Base-by-base conservation (phyloP, 1,140 invertebrate genomes). In the Drosophila ironensis region DNA sequence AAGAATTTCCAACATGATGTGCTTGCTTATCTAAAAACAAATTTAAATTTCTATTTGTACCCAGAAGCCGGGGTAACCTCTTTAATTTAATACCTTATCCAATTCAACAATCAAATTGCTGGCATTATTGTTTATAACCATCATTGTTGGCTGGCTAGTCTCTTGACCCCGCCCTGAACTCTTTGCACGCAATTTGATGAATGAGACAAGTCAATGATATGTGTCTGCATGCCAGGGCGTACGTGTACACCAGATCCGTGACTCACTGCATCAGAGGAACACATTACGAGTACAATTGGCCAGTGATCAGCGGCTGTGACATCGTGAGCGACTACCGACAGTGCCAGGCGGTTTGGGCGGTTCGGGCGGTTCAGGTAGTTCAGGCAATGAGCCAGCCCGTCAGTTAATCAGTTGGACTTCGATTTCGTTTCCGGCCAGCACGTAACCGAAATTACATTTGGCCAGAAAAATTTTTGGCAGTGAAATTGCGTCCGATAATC, bases 401-500 rank as follows among this genome's bases (percentile, higher is more conserved):
- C 22, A 24, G 30, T 42, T 20, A 12, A 19, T 22, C 11, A 30
- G 50, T 8, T 44, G 27, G 44, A 56, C 22, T 37, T 45, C 66
- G 38, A 59, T 76, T 84, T 77, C 61, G 60, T 69, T 84, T 81
- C 77, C 77, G 77, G 78, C 74, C 60, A 56, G 78, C 77, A 81
- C 77, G 77, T 81, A 81, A 84, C 69, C 61, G 68, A 63, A 70
- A 70, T 70, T 70, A 81, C 78, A 64, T 72, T 72, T 71, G 44
- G 52, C 51, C 48, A 63, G 14, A 37, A 45, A 20, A 37, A 72
- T 78, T 80, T 80, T 80, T 80, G 71, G 75, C 75, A 80, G 75
- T 71, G 75, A 80, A 80, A 80, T 80, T 78, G 30, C 45, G 51
- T 46, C 56, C 50, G 50, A 68, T 68, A 68, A 68, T 70, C 71